Evolutionary conservation across 2,888 invertebrate species (phyloP), one percentile per base, ranked within the genome.

Genomic region (Artemia sinica): DNA sequence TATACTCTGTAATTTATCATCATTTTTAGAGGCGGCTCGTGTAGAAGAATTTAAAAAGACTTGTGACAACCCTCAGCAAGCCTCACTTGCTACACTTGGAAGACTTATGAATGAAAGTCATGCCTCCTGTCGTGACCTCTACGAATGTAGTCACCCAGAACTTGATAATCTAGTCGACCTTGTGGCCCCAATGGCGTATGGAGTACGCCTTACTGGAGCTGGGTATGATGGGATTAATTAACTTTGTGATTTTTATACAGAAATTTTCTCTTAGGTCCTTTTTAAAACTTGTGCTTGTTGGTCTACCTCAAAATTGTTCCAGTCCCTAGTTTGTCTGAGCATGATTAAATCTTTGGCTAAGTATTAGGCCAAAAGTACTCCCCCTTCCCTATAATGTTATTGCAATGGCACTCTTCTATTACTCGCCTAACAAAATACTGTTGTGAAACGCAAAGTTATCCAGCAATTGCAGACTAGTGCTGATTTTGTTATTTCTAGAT

Each of bases 161-260:
- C 81, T 97, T 73, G 94, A 98, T 77, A 80, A 81, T 70, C 82
- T 97, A 41, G 90, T 94, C 28, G 81, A 85, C 50, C 78, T 87
- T 75, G 89, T 88, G 10, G 81, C 82, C 71, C 84, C 85, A 67
- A 80, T 83, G 71, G 83, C 85, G 6, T 80, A 87, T n/a, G 89
- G 91, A 65, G 89, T 91, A n/a, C 84, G 97, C 68, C 81, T 98
- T 58, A 97, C 97, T 1, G 98, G 97, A 51, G 97, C 97, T 50
- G 94, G 94, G 81, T 85, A 77, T 77, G 77, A 75, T 50, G 66
- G 50, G 14, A 67, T 66, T 13, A 58, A 28, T 50, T 14, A 9
- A 50, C 66, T 11, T 13, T 41, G 6, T 41, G 41, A 6, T 41
- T 41, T 41, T 41, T 41, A 6, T 41, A 41, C 41, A 41, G 3